Conservation (phyloP, 2,888 invertebrate species). For the Drepanosiphum platanoidis region DNA sequence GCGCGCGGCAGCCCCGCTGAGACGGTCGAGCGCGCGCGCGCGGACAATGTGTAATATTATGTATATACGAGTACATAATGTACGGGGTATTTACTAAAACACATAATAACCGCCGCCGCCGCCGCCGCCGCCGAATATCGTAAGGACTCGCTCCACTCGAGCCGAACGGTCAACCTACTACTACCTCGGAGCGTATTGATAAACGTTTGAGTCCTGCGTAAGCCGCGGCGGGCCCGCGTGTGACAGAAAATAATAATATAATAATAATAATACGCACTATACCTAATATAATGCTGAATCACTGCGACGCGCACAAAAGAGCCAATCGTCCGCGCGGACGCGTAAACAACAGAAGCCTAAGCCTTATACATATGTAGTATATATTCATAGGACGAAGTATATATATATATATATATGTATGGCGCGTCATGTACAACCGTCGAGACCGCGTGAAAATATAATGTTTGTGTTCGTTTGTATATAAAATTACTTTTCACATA, state of each 20-base stretch:
- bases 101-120: not conserved
- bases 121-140: not conserved
- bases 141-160: conserved; percentile 27
- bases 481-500: no score
- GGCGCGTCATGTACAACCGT: not conserved
- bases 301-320: conserved; percentile 14
- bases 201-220: no score
- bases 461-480: not conserved
- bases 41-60: no score
- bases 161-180: conserved; percentile 12
- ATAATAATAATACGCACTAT: not conserved
- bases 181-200: not conserved
- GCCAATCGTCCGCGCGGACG: conserved; percentile 16
- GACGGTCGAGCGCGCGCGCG: not conserved
- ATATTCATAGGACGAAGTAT: not conserved
- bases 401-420: not conserved
- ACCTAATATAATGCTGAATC: conserved; percentile 45
- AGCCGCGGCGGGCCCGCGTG: not conserved
- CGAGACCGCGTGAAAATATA: not conserved
- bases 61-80: not conserved
- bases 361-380: not conserved
- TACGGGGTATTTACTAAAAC: not conserved
- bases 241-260: not conserved
- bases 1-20: not conserved
- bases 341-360: conserved; percentile 16